A percentile compares a stretch with the other conserved stretches of the same genome.
phyloP scores from a whole-genome alignment of 2,113 vertebrate species.

The Sinocyclocheilus anshuiensis region DNA sequence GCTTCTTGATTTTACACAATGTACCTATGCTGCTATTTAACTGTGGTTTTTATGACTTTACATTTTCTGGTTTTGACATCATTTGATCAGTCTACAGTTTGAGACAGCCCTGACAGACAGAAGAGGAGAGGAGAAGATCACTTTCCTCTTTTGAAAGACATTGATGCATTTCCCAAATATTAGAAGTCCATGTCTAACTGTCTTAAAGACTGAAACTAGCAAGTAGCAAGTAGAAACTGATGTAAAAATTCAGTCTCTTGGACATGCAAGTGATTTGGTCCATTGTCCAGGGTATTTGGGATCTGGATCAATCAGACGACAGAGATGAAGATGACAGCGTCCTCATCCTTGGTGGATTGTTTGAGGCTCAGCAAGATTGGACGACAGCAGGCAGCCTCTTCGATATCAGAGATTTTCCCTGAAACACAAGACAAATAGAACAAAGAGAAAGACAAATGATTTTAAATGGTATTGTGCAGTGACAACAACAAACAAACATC shows the following conservation, averaged over 20 bases:
- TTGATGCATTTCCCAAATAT: slow-evolving; percentile 69
- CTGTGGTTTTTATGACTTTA: slow-evolving; percentile 39
- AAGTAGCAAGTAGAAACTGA: slow-evolving; percentile 62
- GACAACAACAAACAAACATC: neutral
- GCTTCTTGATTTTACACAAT: slow-evolving; percentile 68
- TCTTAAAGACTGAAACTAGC: slow-evolving; percentile 69
- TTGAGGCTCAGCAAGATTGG: slow-evolving; percentile 89
- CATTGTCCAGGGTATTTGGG: slow-evolving; percentile 76
- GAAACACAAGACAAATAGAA: slow-evolving; percentile 65
- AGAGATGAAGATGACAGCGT: slow-evolving; percentile 80
- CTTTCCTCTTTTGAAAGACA: slow-evolving; percentile 66
- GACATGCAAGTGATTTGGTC: slow-evolving; percentile 91
- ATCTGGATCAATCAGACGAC: slow-evolving; percentile 78
- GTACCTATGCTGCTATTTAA: slow-evolving; percentile 52
- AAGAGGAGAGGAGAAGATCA: slow-evolving; percentile 60
- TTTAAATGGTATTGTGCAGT: neutral
- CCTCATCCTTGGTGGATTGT: slow-evolving; percentile 78
- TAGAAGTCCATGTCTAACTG: slow-evolving; percentile 75
- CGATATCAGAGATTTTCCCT: slow-evolving; percentile 86
- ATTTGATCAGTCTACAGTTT: slow-evolving; percentile 78
- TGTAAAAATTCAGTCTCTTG: slow-evolving; percentile 79
- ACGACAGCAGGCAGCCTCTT: slow-evolving; percentile 89
- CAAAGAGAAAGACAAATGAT: neutral
- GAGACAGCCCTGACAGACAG: slow-evolving; percentile 60
- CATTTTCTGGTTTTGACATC: slow-evolving; percentile 71